Percentiles rank a stretch among this genome's conserved stretches.
These are phyloP conservation scores for Oncopodura yosiiana DNA, from an alignment of 1,140 invertebrate genomes.

Conservation along the genomic window DNA sequence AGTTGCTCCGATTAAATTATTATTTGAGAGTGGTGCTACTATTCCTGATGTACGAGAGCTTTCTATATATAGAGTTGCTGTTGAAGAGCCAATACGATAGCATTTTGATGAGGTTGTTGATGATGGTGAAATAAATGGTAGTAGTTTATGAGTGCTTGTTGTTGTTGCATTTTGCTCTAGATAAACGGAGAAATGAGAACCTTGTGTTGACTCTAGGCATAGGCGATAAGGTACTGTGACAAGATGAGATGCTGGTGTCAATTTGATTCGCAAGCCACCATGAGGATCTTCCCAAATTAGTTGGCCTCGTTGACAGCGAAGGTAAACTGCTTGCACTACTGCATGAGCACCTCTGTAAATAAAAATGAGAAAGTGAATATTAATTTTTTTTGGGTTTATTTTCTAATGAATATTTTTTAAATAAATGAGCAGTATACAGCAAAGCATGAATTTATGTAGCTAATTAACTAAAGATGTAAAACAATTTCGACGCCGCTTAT, in stretches of 20 bases:
- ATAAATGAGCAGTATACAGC: too few species aligned
- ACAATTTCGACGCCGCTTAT: too few species aligned
- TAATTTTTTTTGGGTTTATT: too few species aligned
- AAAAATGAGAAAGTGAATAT: too few species aligned
- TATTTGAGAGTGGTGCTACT: too few species aligned
- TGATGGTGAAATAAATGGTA: constrained; percentile 14
- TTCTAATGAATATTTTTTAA: too few species aligned
- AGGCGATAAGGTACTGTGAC: constrained; percentile 6
- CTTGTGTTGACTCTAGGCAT: constrained; percentile 10
- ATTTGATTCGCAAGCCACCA: constrained; percentile 14
- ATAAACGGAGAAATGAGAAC: constrained; percentile 5
- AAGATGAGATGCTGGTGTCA: constrained; percentile 4
- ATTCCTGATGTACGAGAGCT: too few species aligned
- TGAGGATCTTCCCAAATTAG: constrained; percentile 10
- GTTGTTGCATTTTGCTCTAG: constrained; percentile 6
- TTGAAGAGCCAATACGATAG: constrained; percentile 9
- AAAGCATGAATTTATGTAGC: too few species aligned
- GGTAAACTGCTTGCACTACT: constrained; percentile 15
- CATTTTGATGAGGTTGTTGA: constrained; percentile 5
- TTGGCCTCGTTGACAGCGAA: constrained; percentile 13
- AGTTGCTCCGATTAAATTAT: too few species aligned
- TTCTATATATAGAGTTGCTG: constrained; percentile 14
- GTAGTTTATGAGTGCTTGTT: not conserved
- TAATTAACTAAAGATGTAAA: too few species aligned
- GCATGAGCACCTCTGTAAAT: constrained; percentile 14